Evolutionary conservation across 2,888 invertebrate species (phyloP).

Genomic region (Calliscelio sp.): DNA sequence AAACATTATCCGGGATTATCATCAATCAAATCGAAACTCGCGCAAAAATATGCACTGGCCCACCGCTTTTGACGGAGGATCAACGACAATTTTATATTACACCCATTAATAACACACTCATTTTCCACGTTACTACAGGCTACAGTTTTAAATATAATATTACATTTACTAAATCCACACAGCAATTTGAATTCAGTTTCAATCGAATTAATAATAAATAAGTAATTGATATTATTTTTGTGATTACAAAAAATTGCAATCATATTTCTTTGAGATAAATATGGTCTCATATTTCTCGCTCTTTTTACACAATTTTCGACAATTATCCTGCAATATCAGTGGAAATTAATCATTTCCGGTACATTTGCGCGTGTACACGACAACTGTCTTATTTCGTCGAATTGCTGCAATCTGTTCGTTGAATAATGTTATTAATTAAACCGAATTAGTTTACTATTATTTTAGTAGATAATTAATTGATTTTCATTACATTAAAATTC

Average conservation of each 20-base stretch:
- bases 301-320: not conserved
- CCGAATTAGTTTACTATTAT: no score
- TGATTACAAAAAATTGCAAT: no score
- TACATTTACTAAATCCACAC: not conserved
- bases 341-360: not conserved
- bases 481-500: no score
- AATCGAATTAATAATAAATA: no score
- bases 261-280: no score
- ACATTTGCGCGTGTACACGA: not conserved
- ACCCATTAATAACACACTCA: constrained; percentile 32
- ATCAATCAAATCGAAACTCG: constrained; percentile 30
- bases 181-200: not conserved
- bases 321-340: not conserved
- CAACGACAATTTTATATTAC: constrained; percentile 30
- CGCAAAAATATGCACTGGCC: constrained; percentile 13
- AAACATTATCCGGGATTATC: constrained; percentile 45
- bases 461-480: no score
- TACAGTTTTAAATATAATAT: not conserved
- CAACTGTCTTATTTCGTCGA: constrained; percentile 31
- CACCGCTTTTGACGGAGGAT: constrained; percentile 1
- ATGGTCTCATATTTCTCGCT: no score
- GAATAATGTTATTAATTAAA: constrained; percentile 45
- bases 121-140: not conserved
- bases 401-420: constrained; percentile 38
- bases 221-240: no score